Percentiles rank a stretch among this genome's conserved stretches.
These are phyloP conservation scores for Arvicanthis niloticus DNA, from an alignment of 2,113 vertebrate species.

Conservation along the genomic window DNA sequence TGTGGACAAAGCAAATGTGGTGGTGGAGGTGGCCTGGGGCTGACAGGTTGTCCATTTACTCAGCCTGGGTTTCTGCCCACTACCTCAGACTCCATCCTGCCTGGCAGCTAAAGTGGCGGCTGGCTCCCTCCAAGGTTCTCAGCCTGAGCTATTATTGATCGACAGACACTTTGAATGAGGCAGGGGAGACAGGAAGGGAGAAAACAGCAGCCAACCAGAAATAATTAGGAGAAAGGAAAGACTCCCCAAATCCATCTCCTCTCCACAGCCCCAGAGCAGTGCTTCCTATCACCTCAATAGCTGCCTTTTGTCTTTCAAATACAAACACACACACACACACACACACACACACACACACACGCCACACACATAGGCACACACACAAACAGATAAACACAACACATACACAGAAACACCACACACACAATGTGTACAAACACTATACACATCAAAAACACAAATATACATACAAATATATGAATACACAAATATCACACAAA, in stretches of 20 bases:
- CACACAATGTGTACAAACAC: neutral
- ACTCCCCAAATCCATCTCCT: neutral
- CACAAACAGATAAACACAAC: neutral
- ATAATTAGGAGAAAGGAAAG: constrained; percentile 46
- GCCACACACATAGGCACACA: neutral
- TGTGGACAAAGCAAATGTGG: neutral
- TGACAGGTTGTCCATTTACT: neutral
- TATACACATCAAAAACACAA: neutral
- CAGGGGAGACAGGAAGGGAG: constrained; percentile 40
- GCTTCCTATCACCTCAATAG: neutral
- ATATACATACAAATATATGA: neutral
- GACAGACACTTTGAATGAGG: constrained; percentile 10
- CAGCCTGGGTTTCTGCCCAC: constrained; percentile 8
- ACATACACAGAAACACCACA: neutral
- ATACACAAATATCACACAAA: no score
- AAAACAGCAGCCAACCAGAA: constrained; percentile 48
- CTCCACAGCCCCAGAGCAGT: neutral
- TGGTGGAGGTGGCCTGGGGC: neutral
- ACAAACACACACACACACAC: neutral
- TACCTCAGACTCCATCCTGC: constrained; percentile 38
- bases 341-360: neutral
- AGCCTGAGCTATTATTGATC: constrained; percentile 42
- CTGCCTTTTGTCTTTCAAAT: neutral
- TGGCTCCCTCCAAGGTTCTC: constrained; percentile 45
- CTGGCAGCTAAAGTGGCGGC: constrained; percentile 30